Base-by-base conservation (phyloP, 1,140 invertebrate genomes). In the Drosophila seguyi region DNA sequence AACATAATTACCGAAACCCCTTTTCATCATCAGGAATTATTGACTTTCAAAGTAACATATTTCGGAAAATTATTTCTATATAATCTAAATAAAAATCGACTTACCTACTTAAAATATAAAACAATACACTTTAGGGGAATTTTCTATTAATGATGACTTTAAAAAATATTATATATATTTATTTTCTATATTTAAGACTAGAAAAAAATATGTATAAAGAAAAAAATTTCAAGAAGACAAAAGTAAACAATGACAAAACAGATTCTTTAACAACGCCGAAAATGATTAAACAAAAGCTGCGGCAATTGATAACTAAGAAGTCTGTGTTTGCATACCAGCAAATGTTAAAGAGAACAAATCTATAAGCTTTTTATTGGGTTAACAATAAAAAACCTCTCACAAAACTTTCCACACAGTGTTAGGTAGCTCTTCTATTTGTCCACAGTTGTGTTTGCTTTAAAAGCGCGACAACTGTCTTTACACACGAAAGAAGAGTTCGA, bases 381-480 rank as follows among this genome's bases (percentile, higher is more conserved):
- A n/a, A 14, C 48, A 34, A 29, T n/a, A 34, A 4, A 4, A 34
- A 18, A n/a, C n/a, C 29, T 25, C 13, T 1, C 11, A 7, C 4
- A 65, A 62, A 48, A 45, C 16, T 48, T 39, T 61, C 39, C 31
- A 36, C 2, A 16, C 1, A 6, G 13, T n/a, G 1, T 31, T 7
- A 31, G 27, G 10, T 13, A 34, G n/a, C 25, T 27, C 31, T 22
- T 67, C 1, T 62, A 47, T 47, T 67, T 66, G 22, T 20, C 3
- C 7, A 27, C 0, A 48, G 6, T 31, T 38, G 4, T 39, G 7
- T 57, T 63, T 63, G 20, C n/a, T 38, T 6, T 20, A 50, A 50
- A 25, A 50, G 16, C 58, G 29, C 16, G n/a, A 34, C 59, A 68
- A 20, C 59, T 63, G 63, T 48, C 18, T 66, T 34, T 13, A n/a